Evolutionary conservation across 1,140 invertebrate species (phyloP).

Genomic region (Oppia nitens): DNA sequence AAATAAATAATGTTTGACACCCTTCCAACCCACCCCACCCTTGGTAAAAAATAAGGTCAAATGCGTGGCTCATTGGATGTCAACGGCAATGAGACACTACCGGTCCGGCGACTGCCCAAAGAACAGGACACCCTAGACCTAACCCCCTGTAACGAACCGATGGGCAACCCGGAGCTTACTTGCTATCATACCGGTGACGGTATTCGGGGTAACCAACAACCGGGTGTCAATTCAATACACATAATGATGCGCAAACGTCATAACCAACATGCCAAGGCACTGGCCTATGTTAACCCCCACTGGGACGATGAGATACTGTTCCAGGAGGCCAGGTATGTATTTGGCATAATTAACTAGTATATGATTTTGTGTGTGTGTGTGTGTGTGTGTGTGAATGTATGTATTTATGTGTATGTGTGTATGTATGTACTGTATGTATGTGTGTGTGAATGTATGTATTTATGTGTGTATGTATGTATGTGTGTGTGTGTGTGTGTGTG

Average conservation of each 20-base stretch:
- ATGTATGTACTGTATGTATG: no score
- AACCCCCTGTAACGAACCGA: conserved; percentile 12
- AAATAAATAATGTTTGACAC: no score
- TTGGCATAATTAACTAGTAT: not conserved
- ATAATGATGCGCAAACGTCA: conserved; percentile 35
- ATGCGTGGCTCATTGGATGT: conserved; percentile 3
- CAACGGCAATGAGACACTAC: conserved; percentile 9
- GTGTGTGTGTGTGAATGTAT: no score
- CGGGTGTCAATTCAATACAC: conserved; percentile 38
- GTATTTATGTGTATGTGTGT: no score
- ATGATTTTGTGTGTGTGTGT: no score
- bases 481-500: no score
- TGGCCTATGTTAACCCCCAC: conserved; percentile 28
- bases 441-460: no score
- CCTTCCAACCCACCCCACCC: not conserved
- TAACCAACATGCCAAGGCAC: conserved; percentile 26
- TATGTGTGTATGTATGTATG: no score
- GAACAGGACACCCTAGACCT: conserved; percentile 12
- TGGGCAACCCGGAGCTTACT: conserved; percentile 9
- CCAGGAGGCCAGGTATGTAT: conserved; percentile 32
- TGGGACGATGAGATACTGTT: conserved; percentile 36
- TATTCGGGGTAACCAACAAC: conserved; percentile 36
- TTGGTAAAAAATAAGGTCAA: not conserved
- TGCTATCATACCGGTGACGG: conserved; percentile 36
- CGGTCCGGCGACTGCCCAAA: conserved; percentile 4